These are phyloP conservation scores for Oreocharis arfaki DNA, from an alignment of 2,113 vertebrate species.

Conservation along the genomic window DNA sequence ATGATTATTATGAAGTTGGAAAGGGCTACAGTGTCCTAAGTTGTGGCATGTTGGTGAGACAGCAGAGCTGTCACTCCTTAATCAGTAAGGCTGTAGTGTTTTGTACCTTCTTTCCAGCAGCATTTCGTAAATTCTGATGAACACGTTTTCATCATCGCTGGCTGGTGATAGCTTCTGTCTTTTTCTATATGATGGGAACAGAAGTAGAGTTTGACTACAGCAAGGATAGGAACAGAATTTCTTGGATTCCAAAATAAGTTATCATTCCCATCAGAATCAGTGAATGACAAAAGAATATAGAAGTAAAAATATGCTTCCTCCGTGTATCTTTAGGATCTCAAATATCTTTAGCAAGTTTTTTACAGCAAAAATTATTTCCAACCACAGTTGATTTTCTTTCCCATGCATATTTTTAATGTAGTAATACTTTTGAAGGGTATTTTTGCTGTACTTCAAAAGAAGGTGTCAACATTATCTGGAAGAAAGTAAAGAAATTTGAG, in stretches of 20 bases:
- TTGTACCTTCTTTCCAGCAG: not conserved
- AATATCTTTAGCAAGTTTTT: not conserved
- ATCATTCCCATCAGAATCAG: not conserved
- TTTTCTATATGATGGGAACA: not conserved
- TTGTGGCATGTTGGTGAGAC: not conserved
- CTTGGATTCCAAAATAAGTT: not conserved
- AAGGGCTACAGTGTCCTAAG: too few relatives aligned
- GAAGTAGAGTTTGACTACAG: not conserved
- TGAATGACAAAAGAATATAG: not conserved
- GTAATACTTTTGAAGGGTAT: not conserved
- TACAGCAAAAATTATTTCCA: not conserved
- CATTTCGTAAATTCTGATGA: not conserved
- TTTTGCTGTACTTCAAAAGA: not conserved
- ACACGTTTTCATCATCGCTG: not conserved
- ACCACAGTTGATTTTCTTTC: not conserved
- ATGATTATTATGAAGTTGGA: not conserved
- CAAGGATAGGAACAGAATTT: not conserved
- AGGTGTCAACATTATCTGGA: not conserved
- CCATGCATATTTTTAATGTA: not conserved
- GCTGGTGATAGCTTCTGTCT: not conserved
- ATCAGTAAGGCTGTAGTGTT: not conserved
- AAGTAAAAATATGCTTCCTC: not conserved
- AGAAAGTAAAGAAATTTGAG: not conserved
- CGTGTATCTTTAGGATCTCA: not conserved
- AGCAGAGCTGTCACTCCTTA: not conserved